Conservation (phyloP, 2,888 invertebrate genomes). For the Phortica magna region DNA sequence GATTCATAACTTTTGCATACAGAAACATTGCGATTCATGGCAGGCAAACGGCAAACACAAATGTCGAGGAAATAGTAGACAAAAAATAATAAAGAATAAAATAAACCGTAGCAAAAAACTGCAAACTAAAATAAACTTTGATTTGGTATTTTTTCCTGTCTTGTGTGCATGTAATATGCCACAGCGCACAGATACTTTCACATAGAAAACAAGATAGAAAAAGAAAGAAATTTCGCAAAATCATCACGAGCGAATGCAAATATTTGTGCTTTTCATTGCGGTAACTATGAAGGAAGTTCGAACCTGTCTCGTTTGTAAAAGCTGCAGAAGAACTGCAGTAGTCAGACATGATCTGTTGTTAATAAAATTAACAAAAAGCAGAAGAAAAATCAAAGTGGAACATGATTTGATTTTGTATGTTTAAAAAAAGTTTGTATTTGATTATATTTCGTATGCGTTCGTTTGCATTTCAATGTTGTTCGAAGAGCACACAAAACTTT, state of each 20-base stretch:
- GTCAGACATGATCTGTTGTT: too few relatives aligned
- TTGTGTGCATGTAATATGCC: background rate
- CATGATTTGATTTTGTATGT: too few relatives aligned
- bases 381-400: too few relatives aligned
- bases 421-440: too few relatives aligned
- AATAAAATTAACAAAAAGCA: too few relatives aligned
- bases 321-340: too few relatives aligned
- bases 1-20: slow-evolving; percentile 25
- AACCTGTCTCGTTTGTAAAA: too few relatives aligned
- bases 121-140: slow-evolving; percentile 2
- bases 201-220: background rate
- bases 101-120: background rate
- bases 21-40: slow-evolving; percentile 22
- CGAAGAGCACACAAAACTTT: too few relatives aligned
- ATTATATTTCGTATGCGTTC: too few relatives aligned
- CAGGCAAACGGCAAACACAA: background rate
- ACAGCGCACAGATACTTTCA: background rate
- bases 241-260: background rate
- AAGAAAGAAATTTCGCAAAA: background rate
- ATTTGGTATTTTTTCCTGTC: background rate
- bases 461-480: too few relatives aligned
- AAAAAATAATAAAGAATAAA: background rate
- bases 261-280: slow-evolving; percentile 18
- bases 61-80: background rate
- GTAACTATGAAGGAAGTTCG: background rate